Conservation (phyloP, 2,888 invertebrate genomes). For the Dryadula phaetusa region DNA sequence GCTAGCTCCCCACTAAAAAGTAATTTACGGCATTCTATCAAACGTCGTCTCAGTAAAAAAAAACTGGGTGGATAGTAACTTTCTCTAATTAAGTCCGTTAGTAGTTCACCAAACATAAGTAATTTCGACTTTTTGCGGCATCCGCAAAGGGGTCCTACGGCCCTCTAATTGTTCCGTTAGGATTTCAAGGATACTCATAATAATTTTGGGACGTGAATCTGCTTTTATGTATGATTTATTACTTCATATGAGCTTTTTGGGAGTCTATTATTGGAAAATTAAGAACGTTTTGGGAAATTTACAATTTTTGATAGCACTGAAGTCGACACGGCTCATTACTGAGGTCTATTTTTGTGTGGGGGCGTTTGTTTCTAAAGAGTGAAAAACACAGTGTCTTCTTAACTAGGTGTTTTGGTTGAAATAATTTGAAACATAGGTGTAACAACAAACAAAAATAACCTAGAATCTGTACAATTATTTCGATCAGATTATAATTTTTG, state of each 20-base stretch:
- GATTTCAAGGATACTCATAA: conserved; percentile 32
- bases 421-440: too few species aligned
- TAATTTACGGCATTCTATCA: conserved; percentile 41
- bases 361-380: too few species aligned
- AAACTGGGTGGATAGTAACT: conserved; percentile 45
- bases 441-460: too few species aligned
- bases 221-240: conserved; percentile 36
- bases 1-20: conserved; percentile 12
- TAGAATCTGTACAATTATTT: too few species aligned
- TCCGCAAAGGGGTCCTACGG: conserved; percentile 39
- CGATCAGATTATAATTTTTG: too few species aligned
- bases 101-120: conserved; percentile 49
- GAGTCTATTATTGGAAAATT: conserved; percentile 8
- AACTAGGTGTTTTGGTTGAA: too few species aligned
- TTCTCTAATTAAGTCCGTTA: conserved; percentile 49
- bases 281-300: conserved; percentile 8
- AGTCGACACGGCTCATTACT: too few species aligned
- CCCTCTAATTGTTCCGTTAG: conserved; percentile 46
- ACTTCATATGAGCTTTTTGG: conserved; percentile 20
- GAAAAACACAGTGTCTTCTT: too few species aligned
- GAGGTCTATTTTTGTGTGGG: too few species aligned
- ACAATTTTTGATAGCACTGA: neutral
- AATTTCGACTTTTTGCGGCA: conserved; percentile 50
- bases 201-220: conserved; percentile 36
- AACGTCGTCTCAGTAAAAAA: conserved; percentile 42